Evolutionary conservation across 2,113 vertebrate species (phyloP).

Genomic region (Rhinogobius similis): DNA sequence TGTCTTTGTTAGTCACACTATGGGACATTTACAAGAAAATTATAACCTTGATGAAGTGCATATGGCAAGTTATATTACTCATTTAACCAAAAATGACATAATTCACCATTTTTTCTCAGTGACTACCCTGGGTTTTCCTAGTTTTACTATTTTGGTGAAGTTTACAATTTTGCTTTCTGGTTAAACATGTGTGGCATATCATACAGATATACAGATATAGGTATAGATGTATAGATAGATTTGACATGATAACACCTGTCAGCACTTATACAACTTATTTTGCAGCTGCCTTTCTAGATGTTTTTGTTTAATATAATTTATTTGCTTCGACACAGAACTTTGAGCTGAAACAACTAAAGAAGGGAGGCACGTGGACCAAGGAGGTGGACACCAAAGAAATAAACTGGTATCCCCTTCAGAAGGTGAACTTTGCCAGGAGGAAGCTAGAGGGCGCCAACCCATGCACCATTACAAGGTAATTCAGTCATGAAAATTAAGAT

Average conservation of each 20-base stretch:
- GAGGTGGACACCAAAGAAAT: constrained; percentile 84
- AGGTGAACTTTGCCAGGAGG: constrained; percentile 84
- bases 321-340: constrained; percentile 82
- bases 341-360: constrained; percentile 89
- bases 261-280: no score
- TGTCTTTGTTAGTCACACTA: no score
- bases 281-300: no score
- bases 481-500: neutral
- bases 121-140: no score
- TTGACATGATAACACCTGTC: no score
- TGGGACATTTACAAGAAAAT: neutral
- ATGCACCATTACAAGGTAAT: constrained; percentile 87
- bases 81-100: no score
- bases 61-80: neutral
- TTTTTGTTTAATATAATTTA: neutral
- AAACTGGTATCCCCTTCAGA: constrained; percentile 94
- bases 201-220: no score
- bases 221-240: no score
- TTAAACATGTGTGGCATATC: no score
- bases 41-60: neutral
- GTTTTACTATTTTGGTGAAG: no score
- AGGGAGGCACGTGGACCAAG: constrained; percentile 88
- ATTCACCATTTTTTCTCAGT: no score
- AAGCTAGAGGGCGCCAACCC: constrained; percentile 93
- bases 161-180: no score